These are phyloP conservation scores for Pangasius sanitwongsei DNA, from an alignment of 2,797 vertebrate species.

Conservation along the genomic window DNA sequence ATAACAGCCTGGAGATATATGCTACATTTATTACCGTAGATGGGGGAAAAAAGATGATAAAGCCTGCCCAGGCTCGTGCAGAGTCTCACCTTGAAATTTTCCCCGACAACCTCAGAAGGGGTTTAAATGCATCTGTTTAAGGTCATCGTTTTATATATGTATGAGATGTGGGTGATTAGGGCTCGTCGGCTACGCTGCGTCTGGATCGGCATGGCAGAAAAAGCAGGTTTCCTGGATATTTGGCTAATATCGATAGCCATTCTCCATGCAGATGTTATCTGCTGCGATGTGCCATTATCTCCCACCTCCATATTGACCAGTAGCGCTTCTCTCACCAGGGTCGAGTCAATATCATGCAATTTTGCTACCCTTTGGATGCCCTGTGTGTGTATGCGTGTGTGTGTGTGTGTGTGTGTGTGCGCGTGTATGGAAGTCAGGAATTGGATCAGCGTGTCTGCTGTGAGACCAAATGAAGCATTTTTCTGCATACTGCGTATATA, in stretches of 20 bases:
- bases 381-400: conserved; percentile 35
- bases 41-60: conserved; percentile 13
- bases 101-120: conserved; percentile 24
- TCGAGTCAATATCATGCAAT: conserved; percentile 48
- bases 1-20: conserved; percentile 17
- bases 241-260: conserved; percentile 49
- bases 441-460: conserved; percentile 30
- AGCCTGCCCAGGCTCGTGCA: conserved; percentile 18
- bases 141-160: conserved; percentile 46
- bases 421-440: background rate
- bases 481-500: background rate
- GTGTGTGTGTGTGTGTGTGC: conserved; percentile 20
- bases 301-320: conserved; percentile 59
- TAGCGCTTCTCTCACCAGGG: conserved; percentile 48
- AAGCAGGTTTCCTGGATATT: conserved; percentile 51
- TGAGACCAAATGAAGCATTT: conserved; percentile 39
- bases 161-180: conserved; percentile 42
- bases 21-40: conserved; percentile 42
- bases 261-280: conserved; percentile 57
- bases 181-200: background rate
- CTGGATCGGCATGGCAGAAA: conserved; percentile 36
- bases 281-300: conserved; percentile 52
- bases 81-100: conserved; percentile 34
- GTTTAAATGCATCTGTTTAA: conserved; percentile 51
- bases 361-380: conserved; percentile 43